Conservation (phyloP, 2,113 vertebrate genomes). For the Danio rerio region DNA sequence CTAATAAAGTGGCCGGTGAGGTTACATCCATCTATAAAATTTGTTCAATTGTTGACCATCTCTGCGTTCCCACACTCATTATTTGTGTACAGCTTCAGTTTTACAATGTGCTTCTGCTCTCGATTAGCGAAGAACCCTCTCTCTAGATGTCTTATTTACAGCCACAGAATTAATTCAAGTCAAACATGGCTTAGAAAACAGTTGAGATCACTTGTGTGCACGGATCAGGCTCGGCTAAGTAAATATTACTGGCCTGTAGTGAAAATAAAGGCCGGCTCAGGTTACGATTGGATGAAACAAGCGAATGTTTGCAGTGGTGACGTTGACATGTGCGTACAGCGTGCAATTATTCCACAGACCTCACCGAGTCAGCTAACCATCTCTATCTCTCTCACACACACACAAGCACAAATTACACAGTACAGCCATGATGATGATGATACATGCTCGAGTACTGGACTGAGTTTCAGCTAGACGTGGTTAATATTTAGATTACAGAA, state of each 20-base stretch:
- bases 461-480: conserved; percentile 64
- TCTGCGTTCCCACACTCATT: conserved; percentile 31
- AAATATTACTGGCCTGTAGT: conserved; percentile 43
- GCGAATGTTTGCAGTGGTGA: conserved; percentile 60
- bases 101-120: conserved; percentile 32
- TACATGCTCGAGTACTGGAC: conserved; percentile 65
- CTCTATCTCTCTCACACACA: conserved; percentile 56
- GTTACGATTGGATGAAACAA: conserved; percentile 23
- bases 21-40: too few relatives aligned
- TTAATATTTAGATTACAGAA: conserved; percentile 49
- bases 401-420: conserved; percentile 59
- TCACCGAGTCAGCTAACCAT: conserved; percentile 71
- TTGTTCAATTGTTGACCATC: neutral
- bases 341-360: conserved; percentile 66
- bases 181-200: conserved; percentile 36
- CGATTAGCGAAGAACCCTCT: conserved; percentile 22
- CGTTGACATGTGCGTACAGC: conserved; percentile 69
- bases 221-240: conserved; percentile 52
- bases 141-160: conserved; percentile 42
- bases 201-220: conserved; percentile 45
- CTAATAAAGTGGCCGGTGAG: too few relatives aligned
- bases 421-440: conserved; percentile 60
- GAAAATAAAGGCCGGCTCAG: conserved; percentile 51
- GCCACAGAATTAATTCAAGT: conserved; percentile 39
- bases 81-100: conserved; percentile 16